Base-by-base conservation (phyloP, 2,797 vertebrate species). In the Potorous gilbertii region DNA sequence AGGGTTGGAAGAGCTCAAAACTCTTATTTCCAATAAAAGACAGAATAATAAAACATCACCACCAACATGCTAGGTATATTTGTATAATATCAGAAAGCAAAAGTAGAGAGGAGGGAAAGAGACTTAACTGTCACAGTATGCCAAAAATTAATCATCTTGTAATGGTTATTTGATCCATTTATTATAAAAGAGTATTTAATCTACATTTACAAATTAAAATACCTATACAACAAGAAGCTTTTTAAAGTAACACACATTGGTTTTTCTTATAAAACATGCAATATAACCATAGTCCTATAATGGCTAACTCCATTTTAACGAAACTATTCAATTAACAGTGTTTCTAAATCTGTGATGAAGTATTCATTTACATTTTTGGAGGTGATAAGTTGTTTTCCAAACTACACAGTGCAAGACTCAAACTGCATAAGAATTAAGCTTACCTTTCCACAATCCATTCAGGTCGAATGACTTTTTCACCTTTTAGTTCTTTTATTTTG, bases 381-480 rank as follows among this genome's bases (percentile, higher is more conserved):
- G 54, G 81, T 56, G 56, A 34, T 28, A 92, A 81, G 91, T 13
- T 91, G 16, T 57, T 96, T 94, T 95, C 90, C 54, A 94, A 96
- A 95, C 50, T 81, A 29, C 54, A 92, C n/a, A 59, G 95, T 96
- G 74, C 21, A 50, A 95, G 81, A 91, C 94, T 91, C 52, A 93
- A 21, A 81, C 24, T 81, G 66, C 66, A 40, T 74, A 74, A 81
- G 18, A 40, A 94, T 54, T 95, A 95, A 96, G 98, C 98, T 97
- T 96, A 99, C 99, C 99, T 99, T 98, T 99, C 99, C 95, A 99
- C 98, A 96, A 99, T 99, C 99, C 99, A 99, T 95, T 99, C 99
- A 1, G 99, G 99, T 52, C 99, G 99, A 95, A 99, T 99, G 94
- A 99, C 99, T 98, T 99, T 99, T 98, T 99, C 99, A 91, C 99